Percentiles rank a stretch among this genome's conserved stretches.
These are phyloP conservation scores for Lichenostomus cassidix DNA, from an alignment of 2,113 vertebrate genomes.

Conservation along the genomic window DNA sequence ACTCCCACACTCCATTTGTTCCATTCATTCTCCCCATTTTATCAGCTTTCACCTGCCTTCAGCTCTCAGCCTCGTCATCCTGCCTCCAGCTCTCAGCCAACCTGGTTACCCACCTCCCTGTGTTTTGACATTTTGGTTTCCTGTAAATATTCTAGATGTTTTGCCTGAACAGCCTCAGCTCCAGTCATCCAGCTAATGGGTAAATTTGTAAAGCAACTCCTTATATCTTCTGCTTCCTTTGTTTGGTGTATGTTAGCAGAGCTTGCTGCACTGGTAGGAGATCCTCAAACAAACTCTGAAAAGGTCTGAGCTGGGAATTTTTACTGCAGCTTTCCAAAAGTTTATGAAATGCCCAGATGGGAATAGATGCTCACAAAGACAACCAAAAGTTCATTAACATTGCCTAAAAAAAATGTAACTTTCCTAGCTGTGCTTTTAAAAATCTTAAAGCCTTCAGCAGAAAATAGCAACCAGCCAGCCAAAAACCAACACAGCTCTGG, in stretches of 20 bases:
- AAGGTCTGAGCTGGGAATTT: neutral
- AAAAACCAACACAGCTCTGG: neutral
- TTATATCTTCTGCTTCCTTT: neutral
- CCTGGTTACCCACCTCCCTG: accelerated
- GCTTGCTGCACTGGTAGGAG: neutral
- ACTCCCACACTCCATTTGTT: neutral
- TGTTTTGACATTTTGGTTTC: neutral
- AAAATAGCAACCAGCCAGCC: neutral
- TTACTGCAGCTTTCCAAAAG: neutral
- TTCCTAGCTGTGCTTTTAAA: neutral
- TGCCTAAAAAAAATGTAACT: neutral
- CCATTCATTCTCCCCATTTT: neutral
- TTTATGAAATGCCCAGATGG: neutral
- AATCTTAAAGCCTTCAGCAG: neutral
- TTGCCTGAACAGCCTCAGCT: neutral
- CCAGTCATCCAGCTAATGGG: neutral
- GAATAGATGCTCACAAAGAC: neutral
- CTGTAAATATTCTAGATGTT: neutral
- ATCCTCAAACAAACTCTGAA: neutral
- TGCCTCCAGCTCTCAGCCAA: neutral
- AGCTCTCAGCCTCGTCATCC: neutral
- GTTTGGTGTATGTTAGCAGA: neutral
- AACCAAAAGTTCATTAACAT: neutral
- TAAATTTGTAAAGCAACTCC: neutral
- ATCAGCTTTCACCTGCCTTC: neutral